Evolutionary conservation across 2,797 vertebrate genomes (phyloP).

Genomic region (Tachyglossus aculeatus): DNA sequence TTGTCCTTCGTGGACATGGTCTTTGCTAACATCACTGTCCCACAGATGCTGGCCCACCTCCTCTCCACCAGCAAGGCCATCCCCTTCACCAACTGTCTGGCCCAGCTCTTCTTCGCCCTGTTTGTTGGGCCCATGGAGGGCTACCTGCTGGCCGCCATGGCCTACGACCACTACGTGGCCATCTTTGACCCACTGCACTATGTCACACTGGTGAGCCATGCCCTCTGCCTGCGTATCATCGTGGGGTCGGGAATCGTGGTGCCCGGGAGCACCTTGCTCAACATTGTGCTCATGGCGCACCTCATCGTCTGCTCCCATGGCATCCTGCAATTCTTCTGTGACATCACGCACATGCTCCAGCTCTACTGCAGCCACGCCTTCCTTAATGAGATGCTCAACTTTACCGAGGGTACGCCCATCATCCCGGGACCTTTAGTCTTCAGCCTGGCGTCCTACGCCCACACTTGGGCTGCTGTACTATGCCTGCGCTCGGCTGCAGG

Average conservation of each 20-base stretch:
- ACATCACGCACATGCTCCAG: constrained; percentile 55
- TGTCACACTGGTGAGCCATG: constrained; percentile 30
- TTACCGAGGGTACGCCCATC: constrained; percentile 52
- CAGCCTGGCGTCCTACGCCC: constrained; percentile 51
- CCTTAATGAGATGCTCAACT: constrained; percentile 52
- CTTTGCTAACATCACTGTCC: constrained; percentile 44
- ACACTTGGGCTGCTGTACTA: constrained; percentile 22
- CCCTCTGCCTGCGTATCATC: constrained; percentile 36
- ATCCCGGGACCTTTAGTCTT: constrained; percentile 59
- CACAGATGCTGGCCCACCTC: constrained; percentile 48
- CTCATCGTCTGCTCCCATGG: constrained; percentile 56
- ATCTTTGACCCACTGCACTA: constrained; percentile 59
- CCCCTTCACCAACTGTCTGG: constrained; percentile 44
- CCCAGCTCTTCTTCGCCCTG: constrained; percentile 57
- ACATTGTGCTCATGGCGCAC: constrained; percentile 31
- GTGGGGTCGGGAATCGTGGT: constrained; percentile 47
- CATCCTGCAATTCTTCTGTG: constrained; percentile 66
- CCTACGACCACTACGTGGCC: constrained; percentile 53
- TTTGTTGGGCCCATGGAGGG: constrained; percentile 57
- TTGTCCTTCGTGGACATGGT: constrained; percentile 45
- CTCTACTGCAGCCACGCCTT: constrained; percentile 52
- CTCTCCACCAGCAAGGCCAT: constrained; percentile 26
- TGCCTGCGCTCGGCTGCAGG: constrained; percentile 24
- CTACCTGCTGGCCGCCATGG: constrained; percentile 58
- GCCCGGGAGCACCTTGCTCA: constrained; percentile 55